These are phyloP conservation scores for Eulithis testata DNA, from an alignment of 2,888 invertebrate species.

Conservation along the genomic window DNA sequence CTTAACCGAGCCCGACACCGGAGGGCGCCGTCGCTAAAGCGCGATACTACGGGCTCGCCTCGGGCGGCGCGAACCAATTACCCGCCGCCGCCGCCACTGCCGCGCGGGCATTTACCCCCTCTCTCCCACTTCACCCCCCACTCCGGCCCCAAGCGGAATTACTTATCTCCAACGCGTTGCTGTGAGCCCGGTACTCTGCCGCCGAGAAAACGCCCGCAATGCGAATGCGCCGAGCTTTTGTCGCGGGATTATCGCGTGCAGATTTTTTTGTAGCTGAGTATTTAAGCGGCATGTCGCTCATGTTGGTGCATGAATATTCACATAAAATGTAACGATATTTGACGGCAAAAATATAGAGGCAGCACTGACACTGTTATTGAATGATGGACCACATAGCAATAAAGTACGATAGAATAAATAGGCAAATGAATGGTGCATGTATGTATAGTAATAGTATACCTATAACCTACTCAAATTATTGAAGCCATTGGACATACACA, in stretches of 20 bases:
- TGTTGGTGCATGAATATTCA: conserved; percentile 23
- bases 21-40: conserved; percentile 84
- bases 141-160: conserved; percentile 60
- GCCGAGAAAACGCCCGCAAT: conserved; percentile 78
- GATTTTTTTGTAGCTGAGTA: conserved; percentile 28
- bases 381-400: neutral
- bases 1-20: conserved; percentile 74
- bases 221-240: conserved; percentile 70
- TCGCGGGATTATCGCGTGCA: conserved; percentile 45
- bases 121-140: conserved; percentile 52
- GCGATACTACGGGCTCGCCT: conserved; percentile 84
- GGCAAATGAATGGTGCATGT: no score
- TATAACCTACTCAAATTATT: no score
- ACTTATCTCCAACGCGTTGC: conserved; percentile 70
- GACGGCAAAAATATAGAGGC: neutral
- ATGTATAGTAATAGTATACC: no score
- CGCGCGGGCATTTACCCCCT: conserved; percentile 79
- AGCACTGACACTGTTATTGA: neutral
- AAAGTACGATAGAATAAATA: no score
- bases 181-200: conserved; percentile 76
- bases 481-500: no score
- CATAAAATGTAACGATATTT: conserved; percentile 13
- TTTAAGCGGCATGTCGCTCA: conserved; percentile 22
- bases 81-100: conserved; percentile 79
- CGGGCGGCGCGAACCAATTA: conserved; percentile 85